Evolutionary conservation across 2,113 vertebrate genomes (phyloP), one percentile per base, ranked within the genome.

Genomic region (Dipodomys stephensi): DNA sequence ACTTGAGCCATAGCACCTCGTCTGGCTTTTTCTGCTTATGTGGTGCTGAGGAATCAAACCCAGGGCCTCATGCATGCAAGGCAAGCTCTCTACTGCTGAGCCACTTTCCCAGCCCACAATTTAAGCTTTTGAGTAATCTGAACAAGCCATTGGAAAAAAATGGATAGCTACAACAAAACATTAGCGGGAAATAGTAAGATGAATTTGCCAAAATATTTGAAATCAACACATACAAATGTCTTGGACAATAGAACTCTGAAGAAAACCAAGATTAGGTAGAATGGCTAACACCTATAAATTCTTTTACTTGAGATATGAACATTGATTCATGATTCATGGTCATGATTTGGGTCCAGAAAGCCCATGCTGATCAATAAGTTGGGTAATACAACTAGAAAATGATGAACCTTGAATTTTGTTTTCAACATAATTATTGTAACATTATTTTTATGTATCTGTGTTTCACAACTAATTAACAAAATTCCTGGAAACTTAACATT

Each of bases 381-480:
- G 53, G 53, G 2, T 57, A 57, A 83, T 65, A 19, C 60, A 60
- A 83, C 90, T 72, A 77, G 25, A 12, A 79, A 62, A 7, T 83
- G 7, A 87, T 94, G 46, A 57, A 16, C 35, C 88, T 82, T 79
- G 22, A 20, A 2, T 13, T 79, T 86, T 90, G 15, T 87, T 83
- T 90, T 82, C 22, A 92, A 83, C 80, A 53, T 73, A 39, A 72
- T 16, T 84, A 80, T 4, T 86, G 1, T 83, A 74, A 62, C 4
- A 49, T 8, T 83, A 72, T 53, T 57, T 88, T 89, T 87, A 22
- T 49, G 27, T 39, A 65, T 10, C 19, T 92, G 5, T 80, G 9
- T 74, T 96, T 73, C 92, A 91, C 49, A 91, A 81, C 28, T 77
- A 80, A 20, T 39, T 73, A n/a, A 27, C 1, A 46, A 81, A 73